Percentiles rank a stretch among this genome's conserved stretches.
Conservation (phyloP, 2,113 vertebrate genomes). For the Canis aureus region DNA sequence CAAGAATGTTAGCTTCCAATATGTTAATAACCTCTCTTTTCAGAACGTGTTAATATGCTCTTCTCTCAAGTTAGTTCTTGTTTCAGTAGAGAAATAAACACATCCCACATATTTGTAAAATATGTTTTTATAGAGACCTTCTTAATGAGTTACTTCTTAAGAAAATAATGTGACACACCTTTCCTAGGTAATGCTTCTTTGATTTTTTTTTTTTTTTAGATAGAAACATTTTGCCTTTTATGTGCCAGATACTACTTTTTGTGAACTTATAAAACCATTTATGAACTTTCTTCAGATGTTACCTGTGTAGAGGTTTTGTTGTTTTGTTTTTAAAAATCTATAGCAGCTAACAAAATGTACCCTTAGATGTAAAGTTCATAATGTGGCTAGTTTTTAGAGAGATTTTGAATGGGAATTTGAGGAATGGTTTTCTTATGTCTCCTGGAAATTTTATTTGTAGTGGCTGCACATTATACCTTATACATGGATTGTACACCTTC, state of each 20-base stretch:
- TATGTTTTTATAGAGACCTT: slow-evolving; percentile 63
- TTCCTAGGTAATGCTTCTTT: slow-evolving; percentile 27
- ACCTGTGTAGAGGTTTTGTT: background rate
- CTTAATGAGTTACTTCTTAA: slow-evolving; percentile 68
- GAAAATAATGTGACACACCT: slow-evolving; percentile 62
- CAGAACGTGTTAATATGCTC: slow-evolving; percentile 58
- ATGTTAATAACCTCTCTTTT: slow-evolving; percentile 65
- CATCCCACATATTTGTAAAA: slow-evolving; percentile 74
- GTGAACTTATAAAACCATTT: slow-evolving; percentile 44
- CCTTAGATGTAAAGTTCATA: slow-evolving; percentile 31
- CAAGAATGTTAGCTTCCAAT: slow-evolving; percentile 66
- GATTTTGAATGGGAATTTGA: slow-evolving; percentile 47
- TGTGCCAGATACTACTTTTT: slow-evolving; percentile 8
- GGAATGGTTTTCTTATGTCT: slow-evolving; percentile 25
- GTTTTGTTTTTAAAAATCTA: background rate
- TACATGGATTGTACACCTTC: background rate
- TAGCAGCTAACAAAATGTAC: background rate
- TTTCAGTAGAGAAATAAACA: slow-evolving; percentile 71
- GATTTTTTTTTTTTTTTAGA: background rate
- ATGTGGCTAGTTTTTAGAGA: slow-evolving; percentile 18
- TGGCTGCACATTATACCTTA: background rate
- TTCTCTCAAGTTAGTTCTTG: slow-evolving; percentile 73
- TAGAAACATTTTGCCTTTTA: slow-evolving; percentile 37
- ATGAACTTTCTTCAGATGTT: slow-evolving; percentile 44
- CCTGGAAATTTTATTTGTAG: slow-evolving; percentile 35